phyloP scores from a whole-genome alignment of 2,113 vertebrate species.

The Amphiprion ocellaris region DNA sequence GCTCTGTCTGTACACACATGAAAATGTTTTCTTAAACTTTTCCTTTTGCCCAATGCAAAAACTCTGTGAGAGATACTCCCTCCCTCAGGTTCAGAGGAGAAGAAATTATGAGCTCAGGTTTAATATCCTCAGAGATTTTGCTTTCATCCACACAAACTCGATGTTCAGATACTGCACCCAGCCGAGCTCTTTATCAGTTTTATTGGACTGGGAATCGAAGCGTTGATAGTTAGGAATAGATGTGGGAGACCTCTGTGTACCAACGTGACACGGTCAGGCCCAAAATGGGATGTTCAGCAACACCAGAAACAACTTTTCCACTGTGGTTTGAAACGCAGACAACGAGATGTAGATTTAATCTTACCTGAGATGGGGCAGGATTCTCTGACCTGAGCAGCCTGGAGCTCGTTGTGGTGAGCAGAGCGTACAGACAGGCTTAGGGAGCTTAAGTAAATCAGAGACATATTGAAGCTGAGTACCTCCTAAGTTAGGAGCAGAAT shows the following conservation, averaged over 20 bases:
- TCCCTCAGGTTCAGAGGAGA: not conserved
- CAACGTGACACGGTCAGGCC: not conserved
- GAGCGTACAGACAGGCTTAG: not conserved
- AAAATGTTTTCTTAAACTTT: not conserved
- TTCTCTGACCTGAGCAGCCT: not conserved
- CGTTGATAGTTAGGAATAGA: conserved; percentile 13
- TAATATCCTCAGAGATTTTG: conserved; percentile 55
- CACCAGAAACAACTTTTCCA: not conserved
- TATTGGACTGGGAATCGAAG: conserved; percentile 32
- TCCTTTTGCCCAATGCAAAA: not conserved
- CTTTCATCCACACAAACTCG: conserved; percentile 11
- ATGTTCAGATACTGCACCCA: not conserved
- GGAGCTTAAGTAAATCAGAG: not conserved
- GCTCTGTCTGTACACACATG: not conserved
- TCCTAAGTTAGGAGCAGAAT: conserved; percentile 7
- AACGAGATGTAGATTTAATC: not conserved
- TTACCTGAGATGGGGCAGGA: not conserved
- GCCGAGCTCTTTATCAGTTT: conserved; percentile 21
- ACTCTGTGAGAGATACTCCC: not conserved
- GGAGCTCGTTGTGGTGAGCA: not conserved
- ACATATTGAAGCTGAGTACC: conserved; percentile 16
- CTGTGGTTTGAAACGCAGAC: not conserved
- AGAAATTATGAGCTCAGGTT: conserved; percentile 36
- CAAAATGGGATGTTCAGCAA: conserved; percentile 18
- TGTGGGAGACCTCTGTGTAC: not conserved